Base-by-base conservation (phyloP, 2,888 invertebrate species). In the Acrobasis suavella region DNA sequence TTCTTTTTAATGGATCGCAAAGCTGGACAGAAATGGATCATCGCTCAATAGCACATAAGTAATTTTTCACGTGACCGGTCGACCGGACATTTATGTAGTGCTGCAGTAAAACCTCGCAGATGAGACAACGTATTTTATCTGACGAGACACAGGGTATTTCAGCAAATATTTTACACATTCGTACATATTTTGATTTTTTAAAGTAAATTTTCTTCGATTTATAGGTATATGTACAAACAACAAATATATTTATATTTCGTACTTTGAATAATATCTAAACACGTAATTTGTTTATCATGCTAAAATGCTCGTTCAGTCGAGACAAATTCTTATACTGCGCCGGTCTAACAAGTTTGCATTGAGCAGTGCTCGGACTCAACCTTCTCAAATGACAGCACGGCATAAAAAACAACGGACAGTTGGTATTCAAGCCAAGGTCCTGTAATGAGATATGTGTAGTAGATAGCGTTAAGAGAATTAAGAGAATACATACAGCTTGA, bases 361-460 rank as follows among this genome's bases (percentile, higher is more conserved):
- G 90, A 91, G 77, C 77, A 75, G 72, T 81, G 82, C 81, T 80
- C 80, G 75, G 78, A 81, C 81, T 82, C 86, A 91, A 88, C 91
- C 91, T 91, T 91, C 91, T 91, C 84, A 81, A 86, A 88, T 89
- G 90, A 91, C 91, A 91, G 90, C 83, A 75, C 78, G 78, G 83
- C 78, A 86, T 84, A 86, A 89, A 71, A 89, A 91, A 90, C 87
- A 87, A 88, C 91, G 82, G 85, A 86, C 89, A 85, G 83, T 80
- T 81, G 88, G 90, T 89, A 91, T 91, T 89, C 86, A 72, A 91
- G 90, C 89, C 91, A 91, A 91, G 91, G 91, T 88, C 83, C 84
- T 80, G 88, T 86, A 89, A 90, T 86, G 80, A 89, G 90, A 91
- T 90, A 90, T 86, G 85, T 84, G 78, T 74, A 78, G 84, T 78